Conservation (phyloP, 2,113 vertebrate species). For the Ammodytes dubius region DNA sequence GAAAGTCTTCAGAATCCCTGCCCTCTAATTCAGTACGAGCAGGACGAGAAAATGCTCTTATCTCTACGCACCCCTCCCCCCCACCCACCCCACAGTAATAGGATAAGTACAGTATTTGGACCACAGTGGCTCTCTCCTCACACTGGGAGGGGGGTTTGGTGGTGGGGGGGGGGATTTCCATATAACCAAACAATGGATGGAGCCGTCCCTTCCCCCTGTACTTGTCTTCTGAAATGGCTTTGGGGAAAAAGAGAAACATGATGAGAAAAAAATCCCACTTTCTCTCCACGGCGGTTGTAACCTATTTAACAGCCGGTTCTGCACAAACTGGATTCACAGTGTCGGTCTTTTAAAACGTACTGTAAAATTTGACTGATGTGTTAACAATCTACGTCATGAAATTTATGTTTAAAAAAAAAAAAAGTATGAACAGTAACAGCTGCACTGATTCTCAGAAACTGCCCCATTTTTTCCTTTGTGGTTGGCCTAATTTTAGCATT, state of each 20-base stretch:
- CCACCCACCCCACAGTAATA: conserved; percentile 80
- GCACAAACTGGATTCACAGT: conserved; percentile 4
- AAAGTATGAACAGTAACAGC: conserved; percentile 44
- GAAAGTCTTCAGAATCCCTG: conserved; percentile 77
- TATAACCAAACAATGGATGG: conserved; percentile 81
- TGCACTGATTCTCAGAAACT: conserved; percentile 24
- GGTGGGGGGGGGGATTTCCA: conserved; percentile 60
- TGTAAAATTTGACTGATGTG: background rate
- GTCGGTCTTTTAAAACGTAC: background rate
- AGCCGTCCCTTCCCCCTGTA: conserved; percentile 69
- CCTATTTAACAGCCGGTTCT: conserved; percentile 12
- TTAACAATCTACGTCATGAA: background rate
- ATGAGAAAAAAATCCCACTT: conserved; percentile 13
- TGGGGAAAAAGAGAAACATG: conserved; percentile 32
- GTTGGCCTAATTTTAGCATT: conserved; percentile 78
- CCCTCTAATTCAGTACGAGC: conserved; percentile 80
- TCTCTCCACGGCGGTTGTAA: conserved; percentile 34
- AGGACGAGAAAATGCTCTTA: conserved; percentile 81
- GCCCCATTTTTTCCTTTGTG: conserved; percentile 34
- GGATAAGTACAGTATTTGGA: conserved; percentile 86
- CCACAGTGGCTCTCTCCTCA: conserved; percentile 80
- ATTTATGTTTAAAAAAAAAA: background rate
- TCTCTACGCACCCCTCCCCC: conserved; percentile 68
- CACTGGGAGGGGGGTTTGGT: conserved; percentile 60
- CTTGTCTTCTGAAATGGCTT: conserved; percentile 73